Evolutionary conservation across 2,888 invertebrate genomes (phyloP).

Genomic region (Pelosia muscerda): DNA sequence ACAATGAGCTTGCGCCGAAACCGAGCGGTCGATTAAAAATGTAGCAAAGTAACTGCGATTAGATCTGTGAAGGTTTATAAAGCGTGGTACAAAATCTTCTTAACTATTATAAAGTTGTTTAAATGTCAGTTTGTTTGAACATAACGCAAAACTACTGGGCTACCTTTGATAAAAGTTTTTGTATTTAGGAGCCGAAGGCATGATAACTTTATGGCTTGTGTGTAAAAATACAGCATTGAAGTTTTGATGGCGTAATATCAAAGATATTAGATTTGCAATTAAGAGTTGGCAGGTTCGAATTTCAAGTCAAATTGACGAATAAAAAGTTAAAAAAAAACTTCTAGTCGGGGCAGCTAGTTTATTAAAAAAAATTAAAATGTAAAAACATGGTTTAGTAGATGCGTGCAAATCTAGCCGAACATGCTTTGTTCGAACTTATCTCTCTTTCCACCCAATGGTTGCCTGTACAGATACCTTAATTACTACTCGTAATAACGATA

Average conservation of each 20-base stretch:
- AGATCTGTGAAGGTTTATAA: slow-evolving; percentile 4
- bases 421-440: neutral
- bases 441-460: neutral
- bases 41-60: slow-evolving; percentile 2
- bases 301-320: too few relatives aligned
- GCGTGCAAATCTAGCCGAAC: neutral
- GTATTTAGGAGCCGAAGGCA: neutral
- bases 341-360: too few relatives aligned
- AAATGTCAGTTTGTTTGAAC: slow-evolving; percentile 1
- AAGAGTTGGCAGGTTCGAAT: too few relatives aligned
- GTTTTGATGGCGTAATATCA: too few relatives aligned
- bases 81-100: neutral
- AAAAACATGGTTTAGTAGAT: too few relatives aligned
- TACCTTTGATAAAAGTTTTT: neutral
- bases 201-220: neutral
- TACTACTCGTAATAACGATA: neutral
- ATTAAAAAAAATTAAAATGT: too few relatives aligned
- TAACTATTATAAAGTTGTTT: slow-evolving; percentile 1
- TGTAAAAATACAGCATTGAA: too few relatives aligned
- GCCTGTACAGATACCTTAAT: neutral
- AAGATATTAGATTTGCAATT: too few relatives aligned
- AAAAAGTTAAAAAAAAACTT: neutral
- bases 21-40: neutral
- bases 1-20: neutral
- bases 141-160: neutral